phyloP scores from a whole-genome alignment of 2,888 invertebrate species.

The Athalia cordata region DNA sequence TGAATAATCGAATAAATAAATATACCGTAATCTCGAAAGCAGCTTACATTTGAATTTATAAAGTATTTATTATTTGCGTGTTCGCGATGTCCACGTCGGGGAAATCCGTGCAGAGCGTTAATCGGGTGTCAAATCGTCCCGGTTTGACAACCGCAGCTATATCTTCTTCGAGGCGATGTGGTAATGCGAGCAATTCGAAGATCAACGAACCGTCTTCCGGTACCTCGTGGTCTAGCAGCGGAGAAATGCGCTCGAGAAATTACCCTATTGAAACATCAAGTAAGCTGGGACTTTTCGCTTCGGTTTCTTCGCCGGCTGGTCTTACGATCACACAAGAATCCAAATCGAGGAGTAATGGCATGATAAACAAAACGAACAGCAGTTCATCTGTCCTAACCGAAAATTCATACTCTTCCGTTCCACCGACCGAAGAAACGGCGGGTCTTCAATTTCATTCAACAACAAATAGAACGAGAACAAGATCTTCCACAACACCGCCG shows the following conservation, averaged over 20 bases:
- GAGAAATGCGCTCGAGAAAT: conserved; percentile 7
- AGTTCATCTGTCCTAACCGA: conserved; percentile 29
- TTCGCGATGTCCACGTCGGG: no score
- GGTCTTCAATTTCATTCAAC: conserved; percentile 6
- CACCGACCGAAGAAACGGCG: conserved; percentile 1
- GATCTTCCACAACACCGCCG: background rate
- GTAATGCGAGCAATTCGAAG: no score
- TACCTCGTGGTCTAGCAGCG: conserved; percentile 31
- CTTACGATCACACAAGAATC: background rate
- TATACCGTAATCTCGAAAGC: no score
- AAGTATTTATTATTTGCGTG: no score
- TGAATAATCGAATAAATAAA: no score
- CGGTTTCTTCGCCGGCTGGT: conserved; percentile 32
- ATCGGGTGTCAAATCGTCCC: conserved; percentile 47
- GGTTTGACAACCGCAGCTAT: conserved; percentile 36
- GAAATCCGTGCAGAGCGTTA: background rate
- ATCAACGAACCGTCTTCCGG: background rate
- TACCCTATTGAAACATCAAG: background rate
- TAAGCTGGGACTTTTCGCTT: conserved; percentile 10
- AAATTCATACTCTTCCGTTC: conserved; percentile 23
- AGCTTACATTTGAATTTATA: no score
- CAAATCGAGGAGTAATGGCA: background rate
- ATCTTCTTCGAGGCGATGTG: no score
- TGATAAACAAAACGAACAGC: conserved; percentile 24
- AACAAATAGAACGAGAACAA: conserved; percentile 5